Evolutionary conservation across 2,113 vertebrate species (phyloP), one percentile per base, ranked within the genome.

Genomic region (Pachycephala philippinensis): DNA sequence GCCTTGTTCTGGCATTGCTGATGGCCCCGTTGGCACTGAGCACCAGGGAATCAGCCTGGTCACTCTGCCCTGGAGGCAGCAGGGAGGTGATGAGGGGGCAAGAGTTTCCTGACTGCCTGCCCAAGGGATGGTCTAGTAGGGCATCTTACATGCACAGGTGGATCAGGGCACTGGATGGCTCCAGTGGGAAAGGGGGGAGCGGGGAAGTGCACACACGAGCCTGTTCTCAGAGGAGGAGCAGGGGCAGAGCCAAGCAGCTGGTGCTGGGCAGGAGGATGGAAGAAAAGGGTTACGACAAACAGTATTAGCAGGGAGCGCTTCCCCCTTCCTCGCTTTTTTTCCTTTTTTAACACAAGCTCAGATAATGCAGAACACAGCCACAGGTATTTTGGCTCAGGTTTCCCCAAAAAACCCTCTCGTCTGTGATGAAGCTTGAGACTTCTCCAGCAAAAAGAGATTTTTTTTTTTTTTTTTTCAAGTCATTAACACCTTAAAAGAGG

Each of bases 231-330:
- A 86, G 89, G 57, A 69, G 63, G 49, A 80, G 87, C 59, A 14
- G 66, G 9, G 23, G 35, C 37, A 59, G 76, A 35, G 72, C 5
- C 0, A 27, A 40, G 65, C 0, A 0, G 59, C 71, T 92, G 86
- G 88, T 90, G 88, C 95, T 93, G 95, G 91, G 86, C 83, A 90
- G 94, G 80, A 45, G 33, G 90, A 52, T 81, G 76, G 64, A 60
- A 85, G 49, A 70, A 89, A 57, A 77, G 79, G 90, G 77, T 95
- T 97, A 89, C 54, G 71, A 81, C 71, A 64, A 90, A 21, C 15
- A 4, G 19, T 7, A 76, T 92, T 88, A 90, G 35, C 50, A 90
- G 39, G 37, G 75, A 86, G 45, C 0, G 0, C 59, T 77, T 89
- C 7, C 52, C 30, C 11, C 1, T 4, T 1, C 26, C 17, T 28